Evolutionary conservation across 2,888 invertebrate species (phyloP).

Genomic region (Conchocele bisecta): DNA sequence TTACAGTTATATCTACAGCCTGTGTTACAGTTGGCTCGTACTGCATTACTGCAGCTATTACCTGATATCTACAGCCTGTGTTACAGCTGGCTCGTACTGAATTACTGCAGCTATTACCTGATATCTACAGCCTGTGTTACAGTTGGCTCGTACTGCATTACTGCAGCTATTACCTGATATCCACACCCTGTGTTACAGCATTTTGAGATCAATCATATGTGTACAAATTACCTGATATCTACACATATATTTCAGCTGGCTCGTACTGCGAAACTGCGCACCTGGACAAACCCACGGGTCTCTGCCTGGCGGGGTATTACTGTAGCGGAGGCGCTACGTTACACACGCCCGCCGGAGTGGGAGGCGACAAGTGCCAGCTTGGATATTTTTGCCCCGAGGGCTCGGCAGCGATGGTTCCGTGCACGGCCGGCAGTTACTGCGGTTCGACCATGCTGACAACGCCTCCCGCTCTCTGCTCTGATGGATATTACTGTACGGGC

Average conservation of each 20-base stretch:
- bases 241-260: slow-evolving; percentile 76
- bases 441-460: slow-evolving; percentile 68
- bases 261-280: slow-evolving; percentile 74
- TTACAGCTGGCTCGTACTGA: too few species aligned
- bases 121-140: too few species aligned
- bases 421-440: slow-evolving; percentile 77
- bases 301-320: slow-evolving; percentile 83
- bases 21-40: too few species aligned
- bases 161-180: too few species aligned
- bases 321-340: slow-evolving; percentile 96
- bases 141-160: too few species aligned
- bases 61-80: too few species aligned
- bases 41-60: too few species aligned
- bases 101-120: too few species aligned
- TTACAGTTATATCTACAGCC: too few species aligned
- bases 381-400: slow-evolving; percentile 79
- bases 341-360: slow-evolving; percentile 85
- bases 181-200: too few species aligned
- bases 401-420: slow-evolving; percentile 67
- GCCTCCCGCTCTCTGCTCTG: slow-evolving; percentile 74
- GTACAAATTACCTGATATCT: too few species aligned
- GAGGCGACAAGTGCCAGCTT: slow-evolving; percentile 68
- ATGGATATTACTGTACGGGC: slow-evolving; percentile 76
- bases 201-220: too few species aligned
- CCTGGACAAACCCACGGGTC: slow-evolving; percentile 69